Evolutionary conservation across 2,113 vertebrate species (phyloP).

Genomic region (Oceanodroma tethys): DNA sequence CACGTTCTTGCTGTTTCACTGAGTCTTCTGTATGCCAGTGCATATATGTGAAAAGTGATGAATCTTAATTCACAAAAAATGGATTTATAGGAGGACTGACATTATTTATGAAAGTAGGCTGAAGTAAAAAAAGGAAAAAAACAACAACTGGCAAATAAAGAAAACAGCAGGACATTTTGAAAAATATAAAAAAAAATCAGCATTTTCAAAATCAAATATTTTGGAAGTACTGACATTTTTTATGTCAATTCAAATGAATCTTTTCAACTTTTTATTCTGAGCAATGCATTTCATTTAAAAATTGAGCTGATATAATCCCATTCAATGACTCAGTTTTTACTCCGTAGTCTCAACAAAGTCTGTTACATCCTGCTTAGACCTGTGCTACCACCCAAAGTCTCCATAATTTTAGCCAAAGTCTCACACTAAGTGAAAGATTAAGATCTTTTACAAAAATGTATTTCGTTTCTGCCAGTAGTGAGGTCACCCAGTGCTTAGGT

Average conservation of each 20-base stretch:
- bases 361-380: not conserved
- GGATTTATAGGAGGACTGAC: not conserved
- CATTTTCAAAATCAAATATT: not conserved
- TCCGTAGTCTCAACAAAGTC: not conserved
- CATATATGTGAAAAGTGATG: not conserved
- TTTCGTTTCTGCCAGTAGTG: not conserved
- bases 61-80: not conserved
- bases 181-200: not conserved
- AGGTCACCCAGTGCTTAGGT: not conserved
- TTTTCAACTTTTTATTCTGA: not conserved
- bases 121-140: not conserved
- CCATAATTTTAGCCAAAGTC: not conserved
- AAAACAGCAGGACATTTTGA: not conserved
- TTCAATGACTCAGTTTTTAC: not conserved
- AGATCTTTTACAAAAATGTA: not conserved
- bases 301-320: not conserved
- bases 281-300: not conserved
- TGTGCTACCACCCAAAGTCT: not conserved
- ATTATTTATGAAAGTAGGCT: not conserved
- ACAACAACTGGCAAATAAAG: not conserved
- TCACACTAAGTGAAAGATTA: not conserved
- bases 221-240: not conserved
- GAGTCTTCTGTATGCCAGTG: not conserved
- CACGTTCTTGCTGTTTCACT: not conserved
- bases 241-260: not conserved